These are phyloP conservation scores for Tyrophagus putrescentiae DNA, from an alignment of 1,140 invertebrate genomes.

Conservation along the genomic window DNA sequence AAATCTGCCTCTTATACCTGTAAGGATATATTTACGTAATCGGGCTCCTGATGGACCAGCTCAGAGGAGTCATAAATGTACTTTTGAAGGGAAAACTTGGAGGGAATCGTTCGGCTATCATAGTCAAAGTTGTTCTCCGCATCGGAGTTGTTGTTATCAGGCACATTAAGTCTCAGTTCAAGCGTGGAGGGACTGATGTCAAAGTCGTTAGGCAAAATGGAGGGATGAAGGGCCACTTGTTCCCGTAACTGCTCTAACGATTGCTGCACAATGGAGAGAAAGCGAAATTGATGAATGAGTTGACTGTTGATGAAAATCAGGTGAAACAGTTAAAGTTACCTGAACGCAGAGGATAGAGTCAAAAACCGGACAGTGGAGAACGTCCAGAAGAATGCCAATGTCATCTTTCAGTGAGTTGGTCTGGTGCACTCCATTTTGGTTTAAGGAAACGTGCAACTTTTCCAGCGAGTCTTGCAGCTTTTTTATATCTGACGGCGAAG, in stretches of 20 bases:
- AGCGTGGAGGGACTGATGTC: constrained; percentile 56
- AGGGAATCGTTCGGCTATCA: constrained; percentile 14
- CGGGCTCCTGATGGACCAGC: constrained; percentile 12
- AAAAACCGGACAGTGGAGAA: constrained; percentile 81
- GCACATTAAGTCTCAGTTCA: constrained; percentile 41
- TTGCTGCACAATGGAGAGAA: constrained; percentile 25
- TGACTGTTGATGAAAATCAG: constrained; percentile 24
- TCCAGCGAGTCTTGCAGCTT: constrained; percentile 16
- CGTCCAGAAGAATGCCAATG: constrained; percentile 63
- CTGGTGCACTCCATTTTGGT: constrained; percentile 10
- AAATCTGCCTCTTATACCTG: neutral
- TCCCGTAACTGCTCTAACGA: constrained; percentile 31
- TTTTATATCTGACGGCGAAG: constrained; percentile 18
- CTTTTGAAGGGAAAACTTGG: constrained; percentile 9
- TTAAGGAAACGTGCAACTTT: constrained; percentile 6
- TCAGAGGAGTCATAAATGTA: constrained; percentile 10
- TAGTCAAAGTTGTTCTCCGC: constrained; percentile 25
- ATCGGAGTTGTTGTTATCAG: constrained; percentile 30
- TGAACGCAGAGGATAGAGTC: constrained; percentile 75
- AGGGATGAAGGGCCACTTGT: constrained; percentile 49
- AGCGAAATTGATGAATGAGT: neutral
- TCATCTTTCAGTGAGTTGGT: constrained; percentile 42
- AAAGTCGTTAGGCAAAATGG: constrained; percentile 76
- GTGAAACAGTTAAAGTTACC: constrained; percentile 30
- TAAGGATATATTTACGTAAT: constrained; percentile 20